Evolutionary conservation across 2,113 vertebrate species (phyloP).

Genomic region (Chlorodrepanis virens): DNA sequence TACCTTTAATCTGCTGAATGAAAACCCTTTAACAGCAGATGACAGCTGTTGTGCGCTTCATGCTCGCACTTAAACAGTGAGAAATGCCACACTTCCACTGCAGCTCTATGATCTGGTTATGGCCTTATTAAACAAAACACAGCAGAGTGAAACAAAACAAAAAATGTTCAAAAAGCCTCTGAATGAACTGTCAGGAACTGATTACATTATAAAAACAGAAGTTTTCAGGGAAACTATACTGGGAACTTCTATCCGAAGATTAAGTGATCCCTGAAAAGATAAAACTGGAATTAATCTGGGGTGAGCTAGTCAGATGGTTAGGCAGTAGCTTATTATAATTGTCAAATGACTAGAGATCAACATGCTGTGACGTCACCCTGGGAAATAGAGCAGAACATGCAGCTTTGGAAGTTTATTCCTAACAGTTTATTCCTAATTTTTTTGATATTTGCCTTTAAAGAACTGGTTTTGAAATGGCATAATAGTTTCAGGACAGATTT

Average conservation of each 20-base stretch:
- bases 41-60: not conserved
- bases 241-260: not conserved
- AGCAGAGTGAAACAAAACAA: not conserved
- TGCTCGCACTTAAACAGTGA: not conserved
- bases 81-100: not conserved
- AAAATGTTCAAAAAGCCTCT: not conserved
- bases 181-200: not conserved
- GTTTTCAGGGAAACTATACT: not conserved
- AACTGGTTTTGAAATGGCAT: not conserved
- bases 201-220: not conserved
- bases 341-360: not conserved
- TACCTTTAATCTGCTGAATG: conserved; percentile 19
- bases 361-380: not conserved
- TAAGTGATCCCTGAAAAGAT: not conserved
- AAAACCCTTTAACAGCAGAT: not conserved
- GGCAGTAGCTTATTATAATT: not conserved
- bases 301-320: not conserved
- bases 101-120: not conserved
- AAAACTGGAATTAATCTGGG: not conserved
- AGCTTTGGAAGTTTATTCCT: not conserved
- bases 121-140: not conserved
- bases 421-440: not conserved
- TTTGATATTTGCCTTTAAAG: not conserved
- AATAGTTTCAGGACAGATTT: not conserved
- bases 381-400: not conserved